Base-by-base conservation (phyloP, 2,113 vertebrate genomes). In the Sylvia atricapilla region DNA sequence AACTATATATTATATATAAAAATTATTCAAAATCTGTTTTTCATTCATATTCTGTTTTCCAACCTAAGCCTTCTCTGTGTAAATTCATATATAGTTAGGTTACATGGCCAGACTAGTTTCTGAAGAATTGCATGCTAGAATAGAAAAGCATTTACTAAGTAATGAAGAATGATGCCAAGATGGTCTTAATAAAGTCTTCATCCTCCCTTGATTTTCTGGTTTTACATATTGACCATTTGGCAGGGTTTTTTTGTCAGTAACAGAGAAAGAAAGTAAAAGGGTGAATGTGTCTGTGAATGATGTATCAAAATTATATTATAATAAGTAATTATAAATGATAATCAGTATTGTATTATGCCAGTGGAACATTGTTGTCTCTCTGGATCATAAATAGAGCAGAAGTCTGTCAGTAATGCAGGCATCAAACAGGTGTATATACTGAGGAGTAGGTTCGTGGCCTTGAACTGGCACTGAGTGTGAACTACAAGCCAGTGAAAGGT, bases 181-280 rank as follows among this genome's bases (percentile, higher is more conserved):
- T 33, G 20, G 21, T 83, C 35, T 79, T 62, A 60, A 21, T 16
- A 76, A 46, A 56, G 15, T 73, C 55, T 81, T 84, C n/a, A 67
- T 84, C 27, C 24, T 5, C 12, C 6, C 6, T 72, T 89, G 23
- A 3, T 84, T 91, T 89, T 17, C 67, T 80, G 60, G 12, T 74
- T 95, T 89, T 87, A 35, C 50, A 75, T 58, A 25, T 59, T 64
- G 33, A 70, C 21, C 6, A 25, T 43, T 77, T 76, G 50, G 15
- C 8, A 11, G 10, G 0, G 0, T 0, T 0, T 5, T 5, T 27
- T 82, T 37, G 5, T 55, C 43, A 82, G 33, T 60, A 79, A 46
- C 11, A 76, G 46, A 79, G 31, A 55, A 80, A 90, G 55, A 78
- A 76, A 73, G 4, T 35, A 49, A 78, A 85, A 74, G 13, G 41